These are phyloP conservation scores for Leptoteleia sp. DNA, from an alignment of 1,140 invertebrate species.

Conservation along the genomic window DNA sequence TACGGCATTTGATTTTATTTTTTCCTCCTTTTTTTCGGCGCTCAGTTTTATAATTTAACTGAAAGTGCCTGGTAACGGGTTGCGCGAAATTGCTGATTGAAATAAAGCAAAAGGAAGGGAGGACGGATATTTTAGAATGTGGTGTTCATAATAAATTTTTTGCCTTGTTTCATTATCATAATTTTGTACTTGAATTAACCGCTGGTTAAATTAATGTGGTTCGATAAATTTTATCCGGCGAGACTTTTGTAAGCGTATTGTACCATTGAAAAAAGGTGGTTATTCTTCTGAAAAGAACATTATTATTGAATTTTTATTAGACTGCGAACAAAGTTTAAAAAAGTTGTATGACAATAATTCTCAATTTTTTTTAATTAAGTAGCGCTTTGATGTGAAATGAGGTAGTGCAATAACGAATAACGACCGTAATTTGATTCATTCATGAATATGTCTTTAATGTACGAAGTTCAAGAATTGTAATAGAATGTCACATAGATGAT, in stretches of 20 bases:
- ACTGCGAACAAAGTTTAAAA: neutral
- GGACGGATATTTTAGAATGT: conserved; percentile 28
- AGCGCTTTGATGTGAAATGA: conserved; percentile 2
- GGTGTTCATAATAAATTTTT: conserved; percentile 28
- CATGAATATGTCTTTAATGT: conserved; percentile 6
- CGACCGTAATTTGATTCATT: conserved; percentile 5
- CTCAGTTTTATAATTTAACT: conserved; percentile 33
- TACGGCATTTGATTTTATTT: conserved; percentile 18
- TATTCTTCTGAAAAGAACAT: conserved; percentile 3
- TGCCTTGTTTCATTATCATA: conserved; percentile 37
- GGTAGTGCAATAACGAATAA: too few relatives aligned
- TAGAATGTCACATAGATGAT: neutral
- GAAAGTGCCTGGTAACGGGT: conserved; percentile 29
- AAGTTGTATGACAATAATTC: conserved; percentile 12
- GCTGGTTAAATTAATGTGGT: conserved; percentile 13
- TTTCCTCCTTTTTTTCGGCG: neutral
- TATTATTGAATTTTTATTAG: conserved; percentile 9
- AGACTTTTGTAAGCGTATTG: neutral
- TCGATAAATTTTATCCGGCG: conserved; percentile 9
- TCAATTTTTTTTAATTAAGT: conserved; percentile 3
- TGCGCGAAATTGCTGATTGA: conserved; percentile 39
- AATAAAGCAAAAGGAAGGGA: conserved; percentile 20
- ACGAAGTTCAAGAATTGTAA: conserved; percentile 4
- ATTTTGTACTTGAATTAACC: conserved; percentile 41
- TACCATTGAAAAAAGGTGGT: conserved; percentile 6